Evolutionary conservation across 2,113 vertebrate genomes (phyloP), one percentile per base, ranked within the genome.

Genomic region (Hyla sarda): DNA sequence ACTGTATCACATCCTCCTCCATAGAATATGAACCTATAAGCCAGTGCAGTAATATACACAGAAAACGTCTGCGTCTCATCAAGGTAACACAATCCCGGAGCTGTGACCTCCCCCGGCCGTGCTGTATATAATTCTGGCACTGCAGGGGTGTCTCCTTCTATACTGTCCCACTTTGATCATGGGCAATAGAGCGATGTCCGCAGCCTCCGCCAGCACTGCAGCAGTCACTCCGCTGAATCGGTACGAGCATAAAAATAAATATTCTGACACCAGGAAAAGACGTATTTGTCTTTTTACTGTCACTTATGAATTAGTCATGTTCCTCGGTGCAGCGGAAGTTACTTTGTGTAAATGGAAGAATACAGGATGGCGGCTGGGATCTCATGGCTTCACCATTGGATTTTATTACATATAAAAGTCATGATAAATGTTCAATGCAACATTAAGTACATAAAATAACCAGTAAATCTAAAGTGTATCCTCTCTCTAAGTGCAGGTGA

Each of bases 241-340:
- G n/a, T 79, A 34, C 21, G 1, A 41, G 32, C 76, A 60, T 5
- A 41, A 9, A 56, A 60, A 34, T 60, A 41, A 58, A 79, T 37
- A 79, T 58, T 79, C 76, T 58, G 52, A 21, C 30, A 37, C 6
- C 14, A 48, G 41, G 41, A 74, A 76, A 21, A 54, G 50, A 52
- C 2, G 19, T 54, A 17, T 52, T 76, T 30, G 50, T 77, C 47
- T 52, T 21, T 21, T 52, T 77, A 56, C 19, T 58, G 76, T 37
- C 76, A 41, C 30, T 58, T 79, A 79, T 79, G 6, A 58, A 79
- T 79, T 37, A 56, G 30, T 79, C 76, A 76, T 76, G 73, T 28
- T 30, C 14, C 48, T 52, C 10, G 3, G 14, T 11, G 6, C 30
- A 32, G 17, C n/a, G 74, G 74, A 77, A 77, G 48, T 32, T 77